Percentiles rank a stretch among this genome's conserved stretches.
Conservation (phyloP, 2,113 vertebrate species). For the Serinus canaria region DNA sequence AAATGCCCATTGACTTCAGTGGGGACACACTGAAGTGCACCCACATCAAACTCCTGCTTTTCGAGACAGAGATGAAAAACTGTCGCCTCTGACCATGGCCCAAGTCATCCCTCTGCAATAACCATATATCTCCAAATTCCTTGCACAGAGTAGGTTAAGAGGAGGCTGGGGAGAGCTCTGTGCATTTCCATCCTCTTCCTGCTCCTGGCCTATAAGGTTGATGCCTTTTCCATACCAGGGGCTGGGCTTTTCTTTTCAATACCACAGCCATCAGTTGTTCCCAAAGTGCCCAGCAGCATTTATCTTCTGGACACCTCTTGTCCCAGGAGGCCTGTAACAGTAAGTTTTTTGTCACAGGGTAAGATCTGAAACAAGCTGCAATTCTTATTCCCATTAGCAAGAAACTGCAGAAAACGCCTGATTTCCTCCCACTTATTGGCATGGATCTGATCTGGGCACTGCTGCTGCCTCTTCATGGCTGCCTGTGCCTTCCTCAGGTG, state of each 20-base stretch:
- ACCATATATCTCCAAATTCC: not conserved
- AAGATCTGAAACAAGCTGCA: not conserved
- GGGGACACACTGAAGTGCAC: not conserved
- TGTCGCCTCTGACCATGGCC: rapidly evolving
- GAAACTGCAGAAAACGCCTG: not conserved
- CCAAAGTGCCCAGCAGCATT: not conserved
- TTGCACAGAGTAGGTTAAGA: rapidly evolving
- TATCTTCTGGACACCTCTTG: not conserved
- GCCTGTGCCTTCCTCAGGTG: not conserved
- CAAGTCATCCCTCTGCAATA: not conserved
- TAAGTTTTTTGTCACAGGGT: not conserved
- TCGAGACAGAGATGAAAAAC: not conserved
- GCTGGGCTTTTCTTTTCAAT: not conserved
- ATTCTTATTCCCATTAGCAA: not conserved
- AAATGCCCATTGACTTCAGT: not conserved
- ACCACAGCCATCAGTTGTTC: not conserved
- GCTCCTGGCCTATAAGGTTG: rapidly evolving
- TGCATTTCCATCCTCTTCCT: not conserved
- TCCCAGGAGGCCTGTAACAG: not conserved
- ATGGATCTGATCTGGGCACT: not conserved
- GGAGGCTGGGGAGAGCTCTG: not conserved
- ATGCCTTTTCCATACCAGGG: not conserved
- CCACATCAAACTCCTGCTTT: not conserved
- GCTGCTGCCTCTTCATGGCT: not conserved
- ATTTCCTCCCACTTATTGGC: not conserved